Percentiles rank a stretch among this genome's conserved stretches.
Conservation (phyloP, 1,140 invertebrate species). For the Thereuonema tuberculata region DNA sequence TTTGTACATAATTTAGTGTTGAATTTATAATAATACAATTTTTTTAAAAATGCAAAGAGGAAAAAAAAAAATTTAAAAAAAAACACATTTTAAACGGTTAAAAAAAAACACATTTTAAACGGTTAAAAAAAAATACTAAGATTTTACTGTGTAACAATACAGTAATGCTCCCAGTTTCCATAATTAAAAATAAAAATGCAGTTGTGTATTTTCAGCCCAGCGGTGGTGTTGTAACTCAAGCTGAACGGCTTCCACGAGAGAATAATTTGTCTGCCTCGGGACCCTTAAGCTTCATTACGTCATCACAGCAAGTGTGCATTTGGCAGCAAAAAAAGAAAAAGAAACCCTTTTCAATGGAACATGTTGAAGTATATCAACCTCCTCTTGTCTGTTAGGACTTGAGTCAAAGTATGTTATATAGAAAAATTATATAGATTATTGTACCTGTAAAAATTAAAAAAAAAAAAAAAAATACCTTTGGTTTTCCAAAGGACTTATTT, state of each 20-base stretch:
- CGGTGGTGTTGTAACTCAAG: too few species aligned
- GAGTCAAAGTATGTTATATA: not conserved
- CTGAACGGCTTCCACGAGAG: too few species aligned
- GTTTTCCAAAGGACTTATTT: not conserved
- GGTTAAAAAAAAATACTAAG: not conserved
- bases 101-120: not conserved
- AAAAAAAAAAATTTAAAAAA: too few species aligned
- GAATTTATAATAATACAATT: too few species aligned
- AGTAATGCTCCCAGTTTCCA: not conserved
- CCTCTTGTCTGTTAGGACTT: not conserved
- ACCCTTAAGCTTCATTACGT: not conserved
- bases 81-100: too few species aligned
- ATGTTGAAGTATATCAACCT: too few species aligned
- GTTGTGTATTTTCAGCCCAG: not conserved
- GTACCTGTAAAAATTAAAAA: constrained; percentile 3
- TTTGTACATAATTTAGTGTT: too few species aligned
- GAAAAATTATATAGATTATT: not conserved
- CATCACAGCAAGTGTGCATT: not conserved
- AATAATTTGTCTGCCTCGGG: too few species aligned
- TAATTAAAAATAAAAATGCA: not conserved
- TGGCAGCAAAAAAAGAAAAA: not conserved
- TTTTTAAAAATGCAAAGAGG: too few species aligned
- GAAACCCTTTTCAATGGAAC: not conserved
- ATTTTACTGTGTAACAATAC: not conserved
- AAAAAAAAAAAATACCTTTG: constrained; percentile 1